Evolutionary conservation across 1,140 invertebrate species (phyloP).

Genomic region (Apis mellifera): Amel_HAv3.1 CM009946.2:2921001-2921500

Average conservation of each 20-base stretch:
- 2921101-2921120: too few species aligned
- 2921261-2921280: constrained; percentile 25
- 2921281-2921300: constrained; percentile 49
- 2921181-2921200: too few species aligned
- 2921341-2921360: constrained; percentile 68
- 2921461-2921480: background rate
- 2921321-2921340: constrained; percentile 69
- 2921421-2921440: constrained; percentile 42
- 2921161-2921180: too few species aligned
- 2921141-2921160: too few species aligned
- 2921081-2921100: too few species aligned
- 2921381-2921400: constrained; percentile 37
- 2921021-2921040: too few species aligned
- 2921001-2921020: background rate
- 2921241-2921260: background rate
- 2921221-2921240: too few species aligned
- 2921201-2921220: too few species aligned
- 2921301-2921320: constrained; percentile 67
- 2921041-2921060: too few species aligned
- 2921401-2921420: constrained; percentile 38
- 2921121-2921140: too few species aligned
- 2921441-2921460: constrained; percentile 33
- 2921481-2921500: background rate
- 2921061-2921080: too few species aligned
- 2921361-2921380: constrained; percentile 43